Evolutionary conservation across 2,888 invertebrate genomes (phyloP).

Genomic region (Hipparchia semele): DNA sequence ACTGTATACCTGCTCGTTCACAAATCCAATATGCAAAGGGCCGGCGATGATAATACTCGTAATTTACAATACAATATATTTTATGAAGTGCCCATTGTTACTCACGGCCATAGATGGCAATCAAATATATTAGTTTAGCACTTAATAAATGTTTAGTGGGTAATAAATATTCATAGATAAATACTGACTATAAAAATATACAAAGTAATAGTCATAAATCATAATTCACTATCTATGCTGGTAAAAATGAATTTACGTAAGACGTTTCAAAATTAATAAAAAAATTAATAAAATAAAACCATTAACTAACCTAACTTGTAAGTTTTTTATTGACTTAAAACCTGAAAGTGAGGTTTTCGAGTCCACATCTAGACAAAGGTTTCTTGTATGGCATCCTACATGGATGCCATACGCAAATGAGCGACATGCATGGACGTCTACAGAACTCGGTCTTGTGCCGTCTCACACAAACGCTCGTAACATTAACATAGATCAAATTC

Average conservation of each 20-base stretch:
- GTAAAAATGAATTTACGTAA: neutral
- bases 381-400: too few species aligned
- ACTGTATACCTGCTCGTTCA: neutral
- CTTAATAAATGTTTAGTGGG: slow-evolving; percentile 22
- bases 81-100: slow-evolving; percentile 34
- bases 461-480: too few species aligned
- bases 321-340: too few species aligned
- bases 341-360: too few species aligned
- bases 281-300: neutral
- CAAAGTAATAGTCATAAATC: slow-evolving; percentile 6
- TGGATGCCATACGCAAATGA: too few species aligned
- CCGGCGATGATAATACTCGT: neutral
- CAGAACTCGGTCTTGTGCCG: too few species aligned
- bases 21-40: slow-evolving; percentile 2
- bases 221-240: neutral
- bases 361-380: too few species aligned
- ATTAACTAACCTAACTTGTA: neutral
- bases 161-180: slow-evolving; percentile 10
- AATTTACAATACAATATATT: slow-evolving; percentile 11
- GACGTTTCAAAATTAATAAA: neutral
- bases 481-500: too few species aligned
- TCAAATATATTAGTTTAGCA: slow-evolving; percentile 23
- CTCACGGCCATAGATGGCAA: slow-evolving; percentile 22
- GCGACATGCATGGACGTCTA: too few species aligned
- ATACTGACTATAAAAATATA: slow-evolving; percentile 2